Percentiles rank a stretch among this genome's conserved stretches.
These are phyloP conservation scores for Panthera uncia DNA, from an alignment of 2,113 vertebrate genomes.

Conservation along the genomic window DNA sequence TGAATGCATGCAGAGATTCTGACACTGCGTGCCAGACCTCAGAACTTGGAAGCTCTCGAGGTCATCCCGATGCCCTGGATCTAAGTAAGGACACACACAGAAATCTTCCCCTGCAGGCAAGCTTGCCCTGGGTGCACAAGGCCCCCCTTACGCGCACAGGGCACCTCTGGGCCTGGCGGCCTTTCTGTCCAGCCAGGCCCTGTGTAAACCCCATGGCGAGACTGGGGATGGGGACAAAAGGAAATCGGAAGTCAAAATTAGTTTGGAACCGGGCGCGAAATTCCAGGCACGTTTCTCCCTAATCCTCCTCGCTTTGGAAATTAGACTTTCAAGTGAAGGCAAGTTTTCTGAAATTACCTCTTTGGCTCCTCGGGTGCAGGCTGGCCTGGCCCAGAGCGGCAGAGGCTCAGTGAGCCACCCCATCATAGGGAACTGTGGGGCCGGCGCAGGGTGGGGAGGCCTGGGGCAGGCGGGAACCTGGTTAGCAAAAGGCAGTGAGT, in stretches of 20 bases:
- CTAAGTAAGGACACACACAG: not conserved
- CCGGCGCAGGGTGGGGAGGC: not conserved
- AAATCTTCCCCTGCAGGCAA: not conserved
- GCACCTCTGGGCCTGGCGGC: not conserved
- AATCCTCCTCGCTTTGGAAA: constrained; percentile 80
- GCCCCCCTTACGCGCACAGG: not conserved
- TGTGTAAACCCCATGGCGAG: not conserved
- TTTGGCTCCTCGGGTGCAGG: constrained; percentile 78
- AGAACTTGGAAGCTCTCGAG: not conserved
- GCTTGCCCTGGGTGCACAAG: not conserved
- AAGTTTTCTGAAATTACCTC: constrained; percentile 83
- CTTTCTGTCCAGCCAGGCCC: not conserved
- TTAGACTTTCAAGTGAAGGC: constrained; percentile 87
- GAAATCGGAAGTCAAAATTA: constrained; percentile 81
- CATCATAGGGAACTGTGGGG: not conserved
- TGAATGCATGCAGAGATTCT: not conserved
- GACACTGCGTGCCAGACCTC: not conserved
- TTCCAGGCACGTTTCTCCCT: constrained; percentile 80
- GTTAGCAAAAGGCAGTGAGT: constrained; percentile 89
- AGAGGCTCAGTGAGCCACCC: not conserved
- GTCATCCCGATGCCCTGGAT: not conserved
- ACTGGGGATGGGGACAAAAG: constrained; percentile 53
- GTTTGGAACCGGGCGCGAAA: constrained; percentile 79
- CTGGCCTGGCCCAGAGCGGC: not conserved
- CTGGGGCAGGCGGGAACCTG: constrained; percentile 86